These are phyloP conservation scores for Enteromius thamalakanensis DNA, from an alignment of 2,797 vertebrate species.

Conservation along the genomic window DNA sequence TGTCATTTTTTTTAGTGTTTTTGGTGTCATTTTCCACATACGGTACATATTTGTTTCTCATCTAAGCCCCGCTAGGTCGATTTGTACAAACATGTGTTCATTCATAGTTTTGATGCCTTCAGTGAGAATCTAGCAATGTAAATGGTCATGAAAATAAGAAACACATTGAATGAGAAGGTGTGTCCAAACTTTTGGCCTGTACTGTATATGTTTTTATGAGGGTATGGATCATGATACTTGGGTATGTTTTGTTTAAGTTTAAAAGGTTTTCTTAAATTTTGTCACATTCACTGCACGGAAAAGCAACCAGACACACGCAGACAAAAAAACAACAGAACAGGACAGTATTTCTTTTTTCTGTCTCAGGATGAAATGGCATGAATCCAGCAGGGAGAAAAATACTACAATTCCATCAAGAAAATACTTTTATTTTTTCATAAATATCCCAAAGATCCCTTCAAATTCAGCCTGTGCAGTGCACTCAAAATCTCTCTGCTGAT, in stretches of 20 bases:
- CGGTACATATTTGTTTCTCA: too few relatives aligned
- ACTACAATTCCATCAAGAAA: constrained; percentile 8
- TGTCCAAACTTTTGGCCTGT: too few relatives aligned
- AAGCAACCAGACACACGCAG: not conserved
- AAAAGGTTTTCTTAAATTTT: not conserved
- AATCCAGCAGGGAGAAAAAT: constrained; percentile 13
- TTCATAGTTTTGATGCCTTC: too few relatives aligned
- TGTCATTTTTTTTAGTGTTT: too few relatives aligned
- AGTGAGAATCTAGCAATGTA: too few relatives aligned
- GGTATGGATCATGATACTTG: not conserved
- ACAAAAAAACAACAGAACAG: not conserved
- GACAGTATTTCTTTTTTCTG: not conserved
- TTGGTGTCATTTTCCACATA: too few relatives aligned
- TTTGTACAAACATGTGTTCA: too few relatives aligned
- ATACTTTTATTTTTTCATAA: constrained; percentile 25
- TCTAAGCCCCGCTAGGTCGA: too few relatives aligned
- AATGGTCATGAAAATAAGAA: too few relatives aligned
- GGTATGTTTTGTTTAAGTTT: not conserved
- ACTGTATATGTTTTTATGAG: not conserved
- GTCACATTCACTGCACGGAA: not conserved
- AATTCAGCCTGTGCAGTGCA: constrained; percentile 19
- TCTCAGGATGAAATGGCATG: constrained; percentile 5
- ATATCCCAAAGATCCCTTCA: constrained; percentile 43
- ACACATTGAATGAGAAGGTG: too few relatives aligned
- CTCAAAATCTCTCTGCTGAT: constrained; percentile 31